phyloP scores from a whole-genome alignment of 2,888 invertebrate species.

The Aphodius sticticus region DNA sequence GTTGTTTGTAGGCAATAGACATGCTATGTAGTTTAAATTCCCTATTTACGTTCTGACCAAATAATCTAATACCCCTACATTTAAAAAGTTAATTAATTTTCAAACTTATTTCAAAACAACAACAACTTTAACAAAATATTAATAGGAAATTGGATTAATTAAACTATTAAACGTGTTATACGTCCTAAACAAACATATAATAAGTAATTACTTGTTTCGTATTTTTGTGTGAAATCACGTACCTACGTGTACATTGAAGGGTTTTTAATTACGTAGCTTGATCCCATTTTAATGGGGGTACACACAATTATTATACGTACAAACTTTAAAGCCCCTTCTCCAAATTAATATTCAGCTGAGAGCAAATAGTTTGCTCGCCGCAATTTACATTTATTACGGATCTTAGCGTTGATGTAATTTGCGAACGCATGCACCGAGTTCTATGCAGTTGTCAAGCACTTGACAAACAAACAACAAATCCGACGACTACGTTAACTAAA shows the following conservation, averaged over 20 bases:
- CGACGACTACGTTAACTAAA: no score
- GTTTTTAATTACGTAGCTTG: background rate
- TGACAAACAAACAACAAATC: no score
- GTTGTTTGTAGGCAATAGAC: no score
- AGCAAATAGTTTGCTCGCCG: background rate
- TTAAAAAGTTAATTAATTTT: no score
- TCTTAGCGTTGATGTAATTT: background rate
- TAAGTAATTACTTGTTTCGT: background rate
- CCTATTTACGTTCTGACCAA: no score
- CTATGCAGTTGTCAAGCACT: background rate
- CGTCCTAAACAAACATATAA: no score
- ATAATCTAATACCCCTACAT: no score
- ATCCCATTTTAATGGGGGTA: background rate
- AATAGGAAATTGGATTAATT: no score
- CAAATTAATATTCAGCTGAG: background rate
- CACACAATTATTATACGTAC: background rate
- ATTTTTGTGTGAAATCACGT: background rate
- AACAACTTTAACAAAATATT: no score
- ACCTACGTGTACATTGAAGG: background rate
- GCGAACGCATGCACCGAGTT: background rate
- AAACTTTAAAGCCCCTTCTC: background rate
- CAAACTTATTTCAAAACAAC: no score
- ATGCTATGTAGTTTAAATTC: no score
- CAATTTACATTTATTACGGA: background rate
- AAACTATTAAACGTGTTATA: no score